phyloP scores from a whole-genome alignment of 2,113 vertebrate species.

The Xiphophorus hellerii region DNA sequence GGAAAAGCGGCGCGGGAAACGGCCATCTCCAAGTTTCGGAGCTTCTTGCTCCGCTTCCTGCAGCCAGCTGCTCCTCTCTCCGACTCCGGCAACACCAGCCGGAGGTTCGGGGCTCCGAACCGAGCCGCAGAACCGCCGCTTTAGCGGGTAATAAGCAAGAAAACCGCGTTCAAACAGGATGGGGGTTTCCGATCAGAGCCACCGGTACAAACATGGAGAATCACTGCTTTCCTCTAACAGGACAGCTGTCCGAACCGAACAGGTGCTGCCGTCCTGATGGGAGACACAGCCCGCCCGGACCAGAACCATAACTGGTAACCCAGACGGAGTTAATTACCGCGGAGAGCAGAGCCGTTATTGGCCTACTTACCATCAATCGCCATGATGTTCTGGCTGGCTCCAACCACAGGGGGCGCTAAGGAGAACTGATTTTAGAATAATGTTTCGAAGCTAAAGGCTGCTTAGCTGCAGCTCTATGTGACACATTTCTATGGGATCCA shows the following conservation, averaged over 20 bases:
- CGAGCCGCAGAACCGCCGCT: background rate
- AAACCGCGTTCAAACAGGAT: too few relatives aligned
- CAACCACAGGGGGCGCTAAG: constrained; percentile 75
- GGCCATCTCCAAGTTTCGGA: too few relatives aligned
- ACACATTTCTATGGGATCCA: too few relatives aligned
- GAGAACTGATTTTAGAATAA: background rate
- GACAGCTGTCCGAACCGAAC: background rate
- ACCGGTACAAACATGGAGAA: constrained; percentile 10
- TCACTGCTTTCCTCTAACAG: constrained; percentile 1
- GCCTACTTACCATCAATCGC: constrained; percentile 94
- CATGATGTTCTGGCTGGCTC: constrained; percentile 89
- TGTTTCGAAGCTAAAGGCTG: too few relatives aligned
- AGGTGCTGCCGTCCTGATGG: background rate
- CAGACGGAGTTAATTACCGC: constrained; percentile 50
- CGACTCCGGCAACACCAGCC: background rate
- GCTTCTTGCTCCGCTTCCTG: too few relatives aligned
- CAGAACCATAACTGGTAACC: constrained; percentile 2
- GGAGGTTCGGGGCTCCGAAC: background rate
- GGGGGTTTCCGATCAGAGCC: constrained; percentile 80
- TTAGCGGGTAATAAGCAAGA: background rate
- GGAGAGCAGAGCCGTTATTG: constrained; percentile 77
- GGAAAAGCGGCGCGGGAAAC: too few relatives aligned
- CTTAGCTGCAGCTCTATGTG: too few relatives aligned
- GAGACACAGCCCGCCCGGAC: background rate
- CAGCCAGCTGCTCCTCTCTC: background rate